Base-by-base conservation (phyloP, 2,113 vertebrate species). In the Cromileptes altivelis region DNA sequence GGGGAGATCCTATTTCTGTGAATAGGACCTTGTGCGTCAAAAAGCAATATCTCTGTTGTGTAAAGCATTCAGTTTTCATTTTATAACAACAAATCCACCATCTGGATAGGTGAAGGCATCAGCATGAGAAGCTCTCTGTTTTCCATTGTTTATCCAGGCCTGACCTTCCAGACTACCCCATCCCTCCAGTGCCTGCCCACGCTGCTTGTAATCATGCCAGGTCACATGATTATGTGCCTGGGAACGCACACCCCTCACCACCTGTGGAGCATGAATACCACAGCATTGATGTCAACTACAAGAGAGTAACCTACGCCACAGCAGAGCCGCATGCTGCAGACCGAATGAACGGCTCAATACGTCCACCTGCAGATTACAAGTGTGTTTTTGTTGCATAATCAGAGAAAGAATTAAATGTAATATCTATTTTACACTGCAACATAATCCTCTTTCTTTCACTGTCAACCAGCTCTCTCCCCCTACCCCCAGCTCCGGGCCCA, bases 241-340 rank as follows among this genome's bases (percentile, higher is more conserved):
- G 84, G 74, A 93, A 88, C 1, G 25, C 63, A 13, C 84, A 86
- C 15, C 81, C 92, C n/a, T 93, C 94, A 2, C 89, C 95, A 68
- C 94, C 89, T 83, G 93, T 96, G 40, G 97, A 99, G 92, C 97
- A 97, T 4, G 97, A 99, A 73, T 97, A 97, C 94, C 96, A 97
- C 12, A 95, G 96, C 40, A 95, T 96, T 50, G 96, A 96, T 9
- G 94, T 95, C 85, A 91, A 90, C 86, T 93, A 93, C 82, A 92
- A 92, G 75, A 97, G 95, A 4, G 94, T 93, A 84, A 95, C 94
- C 86, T 96, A 96, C 61, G 95, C 96, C 3, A 93, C 95, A 0
- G 95, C 96, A 4, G 96, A 96, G 58, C 95, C 95, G 33, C 95
- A 91, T 1, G 85, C 95, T 76, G 92, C 95, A 30, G 95, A 96